phyloP scores from a whole-genome alignment of 2,888 invertebrate species.

The Charanyca ferruginea region DNA sequence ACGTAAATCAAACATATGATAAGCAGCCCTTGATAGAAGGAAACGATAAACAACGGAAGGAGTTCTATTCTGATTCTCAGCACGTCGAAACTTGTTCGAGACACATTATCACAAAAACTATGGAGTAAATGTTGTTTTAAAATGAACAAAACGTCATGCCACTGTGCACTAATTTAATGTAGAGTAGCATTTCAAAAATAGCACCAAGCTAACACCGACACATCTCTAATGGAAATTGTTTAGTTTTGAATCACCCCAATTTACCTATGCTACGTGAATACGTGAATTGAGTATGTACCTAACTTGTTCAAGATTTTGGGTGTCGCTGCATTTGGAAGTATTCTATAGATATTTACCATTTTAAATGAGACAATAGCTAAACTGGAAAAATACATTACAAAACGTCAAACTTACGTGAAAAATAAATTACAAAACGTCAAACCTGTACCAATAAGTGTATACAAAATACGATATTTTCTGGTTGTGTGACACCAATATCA shows the following conservation, averaged over 20 bases:
- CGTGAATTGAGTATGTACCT: too few species aligned
- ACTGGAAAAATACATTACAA: not conserved
- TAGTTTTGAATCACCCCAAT: constrained; percentile 54
- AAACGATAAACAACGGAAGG: constrained; percentile 68
- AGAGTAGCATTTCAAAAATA: constrained; percentile 67
- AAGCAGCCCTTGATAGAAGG: constrained; percentile 55
- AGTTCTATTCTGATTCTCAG: constrained; percentile 67
- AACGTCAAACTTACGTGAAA: too few species aligned
- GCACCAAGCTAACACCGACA: constrained; percentile 53
- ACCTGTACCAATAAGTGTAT: constrained; percentile 21
- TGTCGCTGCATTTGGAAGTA: constrained; percentile 2
- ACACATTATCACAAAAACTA: constrained; percentile 55
- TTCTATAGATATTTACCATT: not conserved
- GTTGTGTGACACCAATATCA: constrained; percentile 21
- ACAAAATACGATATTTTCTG: constrained; percentile 22
- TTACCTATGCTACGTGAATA: constrained; percentile 24
- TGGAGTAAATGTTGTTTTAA: constrained; percentile 62
- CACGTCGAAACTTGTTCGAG: constrained; percentile 66
- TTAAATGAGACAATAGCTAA: not conserved
- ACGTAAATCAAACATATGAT: constrained; percentile 63
- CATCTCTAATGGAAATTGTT: constrained; percentile 53
- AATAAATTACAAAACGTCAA: constrained; percentile 9
- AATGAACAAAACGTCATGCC: constrained; percentile 59
- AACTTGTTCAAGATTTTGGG: not conserved
- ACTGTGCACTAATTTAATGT: constrained; percentile 55